Evolutionary conservation across 1,140 invertebrate genomes (phyloP).

Genomic region (Limonius californicus): DNA sequence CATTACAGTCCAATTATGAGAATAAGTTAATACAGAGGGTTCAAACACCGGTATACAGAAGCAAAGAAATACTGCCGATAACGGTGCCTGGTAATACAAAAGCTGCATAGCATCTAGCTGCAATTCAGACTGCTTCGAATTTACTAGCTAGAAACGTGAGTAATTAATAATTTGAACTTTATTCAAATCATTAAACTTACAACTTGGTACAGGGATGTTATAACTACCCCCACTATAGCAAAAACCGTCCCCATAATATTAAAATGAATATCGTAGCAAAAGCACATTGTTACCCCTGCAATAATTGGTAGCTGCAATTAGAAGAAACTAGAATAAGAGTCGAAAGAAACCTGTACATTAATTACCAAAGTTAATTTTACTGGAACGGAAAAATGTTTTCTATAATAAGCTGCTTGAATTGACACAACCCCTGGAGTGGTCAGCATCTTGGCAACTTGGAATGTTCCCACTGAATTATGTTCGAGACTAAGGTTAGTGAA

Average conservation of each 20-base stretch:
- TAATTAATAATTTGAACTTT: background rate
- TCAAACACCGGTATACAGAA: constrained; percentile 8
- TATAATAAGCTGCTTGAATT: background rate
- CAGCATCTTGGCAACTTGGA: constrained; percentile 11
- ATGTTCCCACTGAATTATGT: constrained; percentile 14
- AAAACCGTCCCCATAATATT: constrained; percentile 2
- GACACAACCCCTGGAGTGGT: background rate
- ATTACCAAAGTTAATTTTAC: constrained; percentile 1
- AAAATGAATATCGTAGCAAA: constrained; percentile 7
- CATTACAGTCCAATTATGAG: background rate
- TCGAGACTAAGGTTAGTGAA: constrained; percentile 6
- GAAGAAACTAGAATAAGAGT: background rate
- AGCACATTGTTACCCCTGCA: constrained; percentile 2
- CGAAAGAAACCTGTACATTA: background rate
- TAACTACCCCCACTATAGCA: background rate
- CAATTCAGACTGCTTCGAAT: constrained; percentile 10
- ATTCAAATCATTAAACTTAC: constrained; percentile 9
- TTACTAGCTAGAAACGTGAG: background rate
- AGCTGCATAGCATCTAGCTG: constrained; percentile 9
- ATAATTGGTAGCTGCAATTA: constrained; percentile 1
- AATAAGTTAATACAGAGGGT: background rate
- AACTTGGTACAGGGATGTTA: constrained; percentile 10
- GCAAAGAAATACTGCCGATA: constrained; percentile 5
- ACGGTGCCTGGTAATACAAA: constrained; percentile 9
- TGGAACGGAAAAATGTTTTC: background rate